phyloP scores from a whole-genome alignment of 2,113 vertebrate species.

The Hippocampus comes region DNA sequence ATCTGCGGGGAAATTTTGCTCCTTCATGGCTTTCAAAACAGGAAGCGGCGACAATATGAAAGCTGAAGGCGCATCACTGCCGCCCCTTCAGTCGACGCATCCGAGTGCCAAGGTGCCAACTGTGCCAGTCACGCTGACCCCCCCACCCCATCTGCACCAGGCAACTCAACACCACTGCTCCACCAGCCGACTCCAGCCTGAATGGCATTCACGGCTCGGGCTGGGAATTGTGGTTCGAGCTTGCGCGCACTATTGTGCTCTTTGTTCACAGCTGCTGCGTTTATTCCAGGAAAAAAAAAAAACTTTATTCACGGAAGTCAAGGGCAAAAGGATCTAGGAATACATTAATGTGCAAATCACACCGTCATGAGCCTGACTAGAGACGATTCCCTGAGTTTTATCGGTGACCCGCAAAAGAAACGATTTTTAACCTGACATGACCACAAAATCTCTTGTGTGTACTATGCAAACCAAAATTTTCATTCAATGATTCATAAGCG shows the following conservation, averaged over 20 bases:
- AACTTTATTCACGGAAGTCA: conserved; percentile 62
- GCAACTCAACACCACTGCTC: conserved; percentile 66
- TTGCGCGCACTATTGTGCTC: conserved; percentile 64
- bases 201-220: conserved; percentile 67
- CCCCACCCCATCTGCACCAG: conserved; percentile 60
- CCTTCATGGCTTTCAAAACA: conserved; percentile 82
- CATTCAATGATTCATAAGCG: neutral
- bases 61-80: conserved; percentile 54
- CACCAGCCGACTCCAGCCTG: conserved; percentile 64
- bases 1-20: conserved; percentile 74
- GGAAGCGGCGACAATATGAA: conserved; percentile 73
- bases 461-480: neutral
- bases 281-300: conserved; percentile 28
- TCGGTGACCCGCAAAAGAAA: conserved; percentile 58
- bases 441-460: neutral
- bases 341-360: conserved; percentile 67
- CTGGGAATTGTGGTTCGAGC: conserved; percentile 68
- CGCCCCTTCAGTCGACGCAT: conserved; percentile 54
- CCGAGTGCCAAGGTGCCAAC: conserved; percentile 69
- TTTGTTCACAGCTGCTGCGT: conserved; percentile 72
- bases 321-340: conserved; percentile 62
- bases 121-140: conserved; percentile 71
- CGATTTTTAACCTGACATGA: neutral
- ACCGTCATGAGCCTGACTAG: conserved; percentile 58
- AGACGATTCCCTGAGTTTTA: conserved; percentile 57